Evolutionary conservation across 2,888 invertebrate genomes (phyloP).

Genomic region (Boloria selene): DNA sequence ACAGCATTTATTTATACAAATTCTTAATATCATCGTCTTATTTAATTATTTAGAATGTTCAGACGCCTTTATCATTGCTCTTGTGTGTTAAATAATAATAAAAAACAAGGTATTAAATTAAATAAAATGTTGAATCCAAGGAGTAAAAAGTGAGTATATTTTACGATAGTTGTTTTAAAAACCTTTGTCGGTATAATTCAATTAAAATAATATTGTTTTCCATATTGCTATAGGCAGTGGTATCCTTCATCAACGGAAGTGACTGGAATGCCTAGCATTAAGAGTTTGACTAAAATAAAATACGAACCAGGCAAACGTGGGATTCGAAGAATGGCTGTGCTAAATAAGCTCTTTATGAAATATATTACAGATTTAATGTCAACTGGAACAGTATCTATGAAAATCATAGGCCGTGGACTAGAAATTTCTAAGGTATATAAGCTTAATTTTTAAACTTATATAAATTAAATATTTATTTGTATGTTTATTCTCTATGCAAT

Average conservation of each 20-base stretch:
- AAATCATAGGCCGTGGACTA: slow-evolving; percentile 85
- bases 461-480: neutral
- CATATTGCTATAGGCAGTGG: slow-evolving; percentile 58
- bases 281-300: slow-evolving; percentile 69
- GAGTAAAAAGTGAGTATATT: slow-evolving; percentile 56
- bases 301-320: slow-evolving; percentile 79
- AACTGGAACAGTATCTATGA: slow-evolving; percentile 84
- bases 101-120: slow-evolving; percentile 68
- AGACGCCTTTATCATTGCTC: slow-evolving; percentile 63
- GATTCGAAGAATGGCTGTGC: slow-evolving; percentile 83
- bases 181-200: too few species aligned
- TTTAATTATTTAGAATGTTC: slow-evolving; percentile 46
- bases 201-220: neutral
- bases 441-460: neutral
- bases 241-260: slow-evolving; percentile 53
- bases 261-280: slow-evolving; percentile 59
- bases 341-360: slow-evolving; percentile 92
- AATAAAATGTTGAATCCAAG: slow-evolving; percentile 72
- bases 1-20: too few species aligned
- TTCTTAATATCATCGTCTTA: too few species aligned
- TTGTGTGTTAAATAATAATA: slow-evolving; percentile 51
- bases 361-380: slow-evolving; percentile 90
- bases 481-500: neutral
- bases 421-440: slow-evolving; percentile 86
- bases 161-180: neutral